These are phyloP conservation scores for Procapra przewalskii DNA, from an alignment of 2,113 vertebrate species.

Conservation along the genomic window DNA sequence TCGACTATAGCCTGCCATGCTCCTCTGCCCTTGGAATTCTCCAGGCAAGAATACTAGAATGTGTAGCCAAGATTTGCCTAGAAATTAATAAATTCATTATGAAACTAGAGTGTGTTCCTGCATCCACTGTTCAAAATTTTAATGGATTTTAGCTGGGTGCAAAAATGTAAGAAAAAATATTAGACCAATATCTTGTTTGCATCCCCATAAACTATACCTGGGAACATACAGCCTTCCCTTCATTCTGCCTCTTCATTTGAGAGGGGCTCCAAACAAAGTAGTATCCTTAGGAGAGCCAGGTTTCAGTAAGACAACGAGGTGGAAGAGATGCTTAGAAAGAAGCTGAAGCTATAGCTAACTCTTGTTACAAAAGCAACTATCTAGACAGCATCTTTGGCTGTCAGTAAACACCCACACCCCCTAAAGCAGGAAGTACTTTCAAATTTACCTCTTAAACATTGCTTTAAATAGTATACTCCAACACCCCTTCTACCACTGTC, in stretches of 20 bases:
- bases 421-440: neutral
- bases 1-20: neutral
- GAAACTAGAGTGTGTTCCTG: neutral
- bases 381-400: neutral
- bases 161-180: neutral
- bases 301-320: neutral
- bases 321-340: neutral
- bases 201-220: neutral
- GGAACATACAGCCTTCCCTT: neutral
- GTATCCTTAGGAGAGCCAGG: neutral
- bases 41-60: neutral
- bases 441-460: neutral
- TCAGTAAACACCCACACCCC: neutral
- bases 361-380: neutral
- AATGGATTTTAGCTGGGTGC: neutral
- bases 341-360: neutral
- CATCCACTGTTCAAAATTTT: neutral
- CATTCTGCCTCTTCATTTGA: neutral
- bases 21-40: neutral
- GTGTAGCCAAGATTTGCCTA: neutral
- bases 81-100: neutral
- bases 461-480: neutral
- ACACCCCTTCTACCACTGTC: neutral
- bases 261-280: neutral
- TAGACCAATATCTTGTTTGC: neutral